phyloP scores from a whole-genome alignment of 2,797 vertebrate genomes.

The Pelobates cultripes region DNA sequence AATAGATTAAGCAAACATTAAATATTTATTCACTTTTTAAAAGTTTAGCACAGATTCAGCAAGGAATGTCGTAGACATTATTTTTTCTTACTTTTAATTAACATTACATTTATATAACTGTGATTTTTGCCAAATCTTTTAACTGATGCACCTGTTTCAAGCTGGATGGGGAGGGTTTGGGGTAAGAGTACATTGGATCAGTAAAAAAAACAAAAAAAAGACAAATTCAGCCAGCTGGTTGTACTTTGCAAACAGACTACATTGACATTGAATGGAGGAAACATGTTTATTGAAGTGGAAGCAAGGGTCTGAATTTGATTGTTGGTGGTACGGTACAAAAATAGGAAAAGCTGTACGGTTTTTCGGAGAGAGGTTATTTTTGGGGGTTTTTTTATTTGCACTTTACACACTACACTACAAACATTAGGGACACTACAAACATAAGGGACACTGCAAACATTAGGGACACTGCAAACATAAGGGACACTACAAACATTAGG shows the following conservation, averaged over 20 bases:
- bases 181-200: background rate
- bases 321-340: background rate
- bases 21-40: constrained; percentile 14
- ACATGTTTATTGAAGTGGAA: constrained; percentile 5
- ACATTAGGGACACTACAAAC: too few species aligned
- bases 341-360: background rate
- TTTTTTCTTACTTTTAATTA: constrained; percentile 5
- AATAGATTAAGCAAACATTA: constrained; percentile 29
- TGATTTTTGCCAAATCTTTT: background rate
- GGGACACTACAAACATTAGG: too few species aligned
- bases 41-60: constrained; percentile 7
- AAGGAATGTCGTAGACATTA: background rate
- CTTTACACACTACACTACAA: too few species aligned
- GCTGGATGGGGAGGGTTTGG: background rate
- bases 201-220: background rate
- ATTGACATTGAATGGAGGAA: background rate
- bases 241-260: background rate
- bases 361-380: background rate
- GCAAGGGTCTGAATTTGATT: background rate
- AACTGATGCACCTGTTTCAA: background rate
- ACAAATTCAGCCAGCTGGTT: constrained; percentile 12
- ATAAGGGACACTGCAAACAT: too few species aligned
- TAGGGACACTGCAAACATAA: too few species aligned
- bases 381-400: too few species aligned
- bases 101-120: background rate